These are phyloP conservation scores for Laspeyria flexula DNA, from an alignment of 2,888 invertebrate genomes.

Conservation along the genomic window DNA sequence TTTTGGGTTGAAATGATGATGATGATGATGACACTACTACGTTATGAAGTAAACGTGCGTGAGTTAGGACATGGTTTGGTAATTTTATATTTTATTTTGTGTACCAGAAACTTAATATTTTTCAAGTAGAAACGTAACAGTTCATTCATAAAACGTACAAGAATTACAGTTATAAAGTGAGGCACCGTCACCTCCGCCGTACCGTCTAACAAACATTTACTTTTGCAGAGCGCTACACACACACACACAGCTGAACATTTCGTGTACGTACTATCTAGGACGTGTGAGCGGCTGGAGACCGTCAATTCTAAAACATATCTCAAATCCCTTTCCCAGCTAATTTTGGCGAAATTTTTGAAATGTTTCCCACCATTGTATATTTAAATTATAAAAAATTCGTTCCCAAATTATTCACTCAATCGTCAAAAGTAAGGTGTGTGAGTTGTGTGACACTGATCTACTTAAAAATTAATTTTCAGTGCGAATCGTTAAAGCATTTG, in stretches of 20 bases:
- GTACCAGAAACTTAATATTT: no score
- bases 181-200: no score
- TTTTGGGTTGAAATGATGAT: no score
- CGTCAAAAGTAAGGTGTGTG: constrained; percentile 18
- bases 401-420: constrained; percentile 14
- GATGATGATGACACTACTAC: no score
- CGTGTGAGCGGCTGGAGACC: constrained; percentile 24
- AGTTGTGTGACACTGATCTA: constrained; percentile 12
- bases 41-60: no score
- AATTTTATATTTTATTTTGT: no score
- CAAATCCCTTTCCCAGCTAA: constrained; percentile 20
- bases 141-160: no score
- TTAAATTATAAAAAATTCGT: constrained; percentile 16
- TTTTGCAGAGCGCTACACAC: constrained; percentile 2
- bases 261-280: constrained; percentile 4
- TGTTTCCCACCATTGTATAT: constrained; percentile 31
- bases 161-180: no score
- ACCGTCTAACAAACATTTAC: not conserved
- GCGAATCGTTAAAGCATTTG: constrained; percentile 11
- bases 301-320: constrained; percentile 11
- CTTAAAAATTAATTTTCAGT: constrained; percentile 15
- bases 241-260: constrained; percentile 7
- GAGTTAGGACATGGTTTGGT: no score
- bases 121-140: no score
- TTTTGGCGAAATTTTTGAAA: constrained; percentile 26